phyloP scores from a whole-genome alignment of 1,140 invertebrate genomes.

The Grapholita molesta region DNA sequence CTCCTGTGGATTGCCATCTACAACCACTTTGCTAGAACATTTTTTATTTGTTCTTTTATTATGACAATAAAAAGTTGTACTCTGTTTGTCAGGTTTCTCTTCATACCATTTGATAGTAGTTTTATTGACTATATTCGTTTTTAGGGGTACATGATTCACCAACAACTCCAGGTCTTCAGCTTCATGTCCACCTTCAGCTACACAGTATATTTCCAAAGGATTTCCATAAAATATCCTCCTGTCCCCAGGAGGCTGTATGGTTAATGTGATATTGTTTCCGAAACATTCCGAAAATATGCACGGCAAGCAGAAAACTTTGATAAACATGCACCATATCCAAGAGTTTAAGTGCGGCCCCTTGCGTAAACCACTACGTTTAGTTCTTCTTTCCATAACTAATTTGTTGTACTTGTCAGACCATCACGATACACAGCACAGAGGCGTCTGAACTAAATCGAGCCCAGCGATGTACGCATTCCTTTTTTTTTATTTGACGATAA shows the following conservation, averaged over 20 bases:
- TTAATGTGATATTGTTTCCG: slow-evolving; percentile 45
- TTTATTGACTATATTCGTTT: slow-evolving; percentile 48
- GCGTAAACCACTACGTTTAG: slow-evolving; percentile 49
- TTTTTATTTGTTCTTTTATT: slow-evolving; percentile 48
- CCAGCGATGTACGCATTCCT: slow-evolving; percentile 53
- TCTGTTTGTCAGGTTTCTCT: slow-evolving; percentile 44
- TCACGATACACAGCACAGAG: slow-evolving; percentile 48
- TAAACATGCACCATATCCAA: slow-evolving; percentile 60
- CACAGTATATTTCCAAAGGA: slow-evolving; percentile 60
- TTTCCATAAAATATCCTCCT: slow-evolving; percentile 47
- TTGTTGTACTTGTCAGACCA: slow-evolving; percentile 47
- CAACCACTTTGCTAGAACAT: slow-evolving; percentile 51
- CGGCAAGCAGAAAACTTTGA: slow-evolving; percentile 58
- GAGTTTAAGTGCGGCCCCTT: slow-evolving; percentile 47
- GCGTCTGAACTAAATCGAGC: slow-evolving; percentile 38
- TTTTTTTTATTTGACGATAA: slow-evolving; percentile 56
- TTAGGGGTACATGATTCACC: slow-evolving; percentile 27
- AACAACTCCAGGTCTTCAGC: slow-evolving; percentile 49
- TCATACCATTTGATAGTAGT: slow-evolving; percentile 56
- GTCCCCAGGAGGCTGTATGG: slow-evolving; percentile 45
- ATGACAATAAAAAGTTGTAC: slow-evolving; percentile 48
- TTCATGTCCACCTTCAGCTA: slow-evolving; percentile 44
- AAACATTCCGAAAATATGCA: slow-evolving; percentile 55
- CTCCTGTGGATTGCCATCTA: slow-evolving; percentile 69
- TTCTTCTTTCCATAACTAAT: slow-evolving; percentile 56